Evolutionary conservation across 2,113 vertebrate species (phyloP).

Genomic region (Scopus umbretta): DNA sequence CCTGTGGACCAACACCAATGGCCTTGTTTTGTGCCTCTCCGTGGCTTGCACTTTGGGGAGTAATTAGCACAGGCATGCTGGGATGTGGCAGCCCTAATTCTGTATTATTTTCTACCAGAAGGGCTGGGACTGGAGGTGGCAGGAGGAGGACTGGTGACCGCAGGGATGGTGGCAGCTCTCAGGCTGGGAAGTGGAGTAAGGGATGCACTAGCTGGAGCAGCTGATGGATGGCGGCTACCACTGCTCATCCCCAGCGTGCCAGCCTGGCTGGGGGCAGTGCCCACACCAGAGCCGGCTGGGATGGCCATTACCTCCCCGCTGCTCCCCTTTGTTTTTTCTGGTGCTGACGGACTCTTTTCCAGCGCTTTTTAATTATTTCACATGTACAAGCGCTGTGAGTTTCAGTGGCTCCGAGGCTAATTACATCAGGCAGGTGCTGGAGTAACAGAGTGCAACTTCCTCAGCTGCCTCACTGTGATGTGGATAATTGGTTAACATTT

Average conservation of each 20-base stretch:
- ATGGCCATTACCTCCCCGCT: accelerated
- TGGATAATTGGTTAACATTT: background rate
- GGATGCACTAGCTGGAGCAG: background rate
- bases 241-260: background rate
- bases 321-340: background rate
- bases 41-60: background rate
- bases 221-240: accelerated
- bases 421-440: background rate
- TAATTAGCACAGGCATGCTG: background rate
- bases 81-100: background rate
- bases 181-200: background rate
- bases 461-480: background rate
- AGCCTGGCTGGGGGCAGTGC: background rate
- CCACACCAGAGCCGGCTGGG: accelerated
- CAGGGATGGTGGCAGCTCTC: background rate
- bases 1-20: background rate
- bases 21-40: background rate
- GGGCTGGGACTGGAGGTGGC: background rate
- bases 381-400: background rate
- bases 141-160: background rate
- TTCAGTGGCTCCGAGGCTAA: background rate
- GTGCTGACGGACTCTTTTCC: background rate
- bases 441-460: background rate
- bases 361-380: background rate
- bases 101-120: background rate